Conservation (phyloP, 2,797 vertebrate species). For the Melanotaenia trifasciata region DNA sequence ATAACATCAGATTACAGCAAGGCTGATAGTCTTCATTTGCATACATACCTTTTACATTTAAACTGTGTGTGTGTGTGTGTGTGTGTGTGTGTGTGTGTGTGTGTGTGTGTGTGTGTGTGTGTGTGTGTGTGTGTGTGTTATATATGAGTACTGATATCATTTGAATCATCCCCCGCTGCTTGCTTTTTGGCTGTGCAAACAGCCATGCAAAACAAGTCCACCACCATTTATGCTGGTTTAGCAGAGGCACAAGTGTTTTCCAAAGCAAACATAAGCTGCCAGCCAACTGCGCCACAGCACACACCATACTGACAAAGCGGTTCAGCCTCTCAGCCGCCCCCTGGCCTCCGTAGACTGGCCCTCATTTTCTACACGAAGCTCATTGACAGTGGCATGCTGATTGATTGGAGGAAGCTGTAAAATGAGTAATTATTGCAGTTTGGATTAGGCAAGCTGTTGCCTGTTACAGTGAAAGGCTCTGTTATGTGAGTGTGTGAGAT, state of each 20-base stretch:
- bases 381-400: conserved; percentile 65
- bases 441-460: conserved; percentile 66
- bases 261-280: conserved; percentile 57
- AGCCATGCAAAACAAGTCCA: conserved; percentile 34
- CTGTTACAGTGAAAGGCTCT: conserved; percentile 36
- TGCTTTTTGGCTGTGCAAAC: conserved; percentile 48
- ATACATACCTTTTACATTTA: conserved; percentile 16
- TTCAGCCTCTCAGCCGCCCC: conserved; percentile 48
- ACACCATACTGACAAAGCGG: conserved; percentile 33
- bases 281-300: conserved; percentile 38
- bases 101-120: conserved; percentile 19
- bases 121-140: conserved; percentile 18
- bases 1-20: conserved; percentile 35
- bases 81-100: conserved; percentile 20
- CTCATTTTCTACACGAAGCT: conserved; percentile 65
- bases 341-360: conserved; percentile 53
- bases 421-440: conserved; percentile 77
- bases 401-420: conserved; percentile 74
- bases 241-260: conserved; percentile 35
- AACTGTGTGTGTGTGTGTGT: neutral
- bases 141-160: conserved; percentile 41
- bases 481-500: conserved; percentile 28
- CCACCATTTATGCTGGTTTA: conserved; percentile 54
- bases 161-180: conserved; percentile 43
- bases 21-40: conserved; percentile 9